A percentile compares a stretch with the other conserved stretches of the same genome.
Evolutionary conservation across 2,797 vertebrate species (phyloP).

Genomic region (Bovichtus variegatus): DNA sequence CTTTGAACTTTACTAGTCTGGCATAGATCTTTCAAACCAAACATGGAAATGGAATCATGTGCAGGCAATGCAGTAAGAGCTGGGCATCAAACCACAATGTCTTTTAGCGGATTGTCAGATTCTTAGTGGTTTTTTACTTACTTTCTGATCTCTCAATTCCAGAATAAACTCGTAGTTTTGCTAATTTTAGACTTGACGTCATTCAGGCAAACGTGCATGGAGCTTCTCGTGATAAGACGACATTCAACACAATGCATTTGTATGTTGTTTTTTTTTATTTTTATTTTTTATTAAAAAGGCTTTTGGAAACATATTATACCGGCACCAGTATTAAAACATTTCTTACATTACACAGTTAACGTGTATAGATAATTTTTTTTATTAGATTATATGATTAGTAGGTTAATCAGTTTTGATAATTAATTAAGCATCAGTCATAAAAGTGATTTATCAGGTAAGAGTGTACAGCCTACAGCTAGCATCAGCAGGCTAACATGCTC

Average conservation of each 20-base stretch:
- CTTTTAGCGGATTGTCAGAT: neutral
- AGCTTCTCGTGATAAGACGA: neutral
- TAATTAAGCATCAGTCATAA: neutral
- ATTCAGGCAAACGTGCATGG: neutral
- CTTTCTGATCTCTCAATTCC: slow-evolving; percentile 1
- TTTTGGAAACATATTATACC: no score
- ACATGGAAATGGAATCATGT: slow-evolving; percentile 26
- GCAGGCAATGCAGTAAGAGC: slow-evolving; percentile 7
- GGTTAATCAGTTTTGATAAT: neutral
- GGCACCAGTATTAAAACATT: neutral
- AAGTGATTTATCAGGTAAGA: neutral
- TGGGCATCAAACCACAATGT: slow-evolving; percentile 8
- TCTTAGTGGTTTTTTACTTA: neutral
- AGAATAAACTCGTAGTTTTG: neutral
- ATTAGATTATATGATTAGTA: neutral
- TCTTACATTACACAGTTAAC: neutral
- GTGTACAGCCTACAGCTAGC: neutral
- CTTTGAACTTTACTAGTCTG: slow-evolving; percentile 19
- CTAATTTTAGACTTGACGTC: neutral
- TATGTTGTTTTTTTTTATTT: neutral
- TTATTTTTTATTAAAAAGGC: no score
- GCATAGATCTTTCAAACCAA: slow-evolving; percentile 16
- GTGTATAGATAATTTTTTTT: neutral
- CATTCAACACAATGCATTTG: neutral
- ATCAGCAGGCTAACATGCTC: neutral